Percentiles rank a stretch among this genome's conserved stretches.
Conservation (phyloP, 2,797 vertebrate species). For the Oophaga sylvatica region DNA sequence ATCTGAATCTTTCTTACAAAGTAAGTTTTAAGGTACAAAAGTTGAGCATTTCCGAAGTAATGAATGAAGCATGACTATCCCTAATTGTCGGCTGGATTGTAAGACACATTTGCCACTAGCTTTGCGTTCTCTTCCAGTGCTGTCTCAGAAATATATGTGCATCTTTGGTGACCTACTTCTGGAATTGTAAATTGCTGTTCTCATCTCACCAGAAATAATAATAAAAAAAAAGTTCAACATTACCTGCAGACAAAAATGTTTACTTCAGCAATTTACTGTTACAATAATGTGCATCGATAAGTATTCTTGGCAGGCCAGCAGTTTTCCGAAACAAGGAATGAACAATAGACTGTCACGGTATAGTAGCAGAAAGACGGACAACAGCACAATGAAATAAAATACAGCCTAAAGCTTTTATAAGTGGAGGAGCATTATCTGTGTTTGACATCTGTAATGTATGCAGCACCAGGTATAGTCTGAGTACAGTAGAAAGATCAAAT, state of each 20-base stretch:
- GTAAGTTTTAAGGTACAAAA: background rate
- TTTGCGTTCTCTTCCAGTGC: slow-evolving; percentile 18
- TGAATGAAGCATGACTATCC: slow-evolving; percentile 8
- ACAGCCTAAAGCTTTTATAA: slow-evolving; percentile 23
- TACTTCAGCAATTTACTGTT: slow-evolving; percentile 31
- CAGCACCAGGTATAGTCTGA: background rate
- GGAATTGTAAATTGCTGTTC: slow-evolving; percentile 29
- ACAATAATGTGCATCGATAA: background rate
- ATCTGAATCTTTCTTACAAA: background rate
- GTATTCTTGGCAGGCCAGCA: rapidly evolving
- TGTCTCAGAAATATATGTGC: slow-evolving; percentile 42
- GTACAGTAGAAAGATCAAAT: background rate
- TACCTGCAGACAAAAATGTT: slow-evolving; percentile 42
- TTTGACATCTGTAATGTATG: slow-evolving; percentile 27
- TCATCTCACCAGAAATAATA: slow-evolving; percentile 3
- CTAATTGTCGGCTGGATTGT: slow-evolving; percentile 21
- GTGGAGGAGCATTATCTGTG: slow-evolving; percentile 17
- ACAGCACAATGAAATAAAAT: slow-evolving; percentile 7
- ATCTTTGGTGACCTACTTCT: slow-evolving; percentile 45
- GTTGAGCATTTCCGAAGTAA: slow-evolving; percentile 3
- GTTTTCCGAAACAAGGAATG: slow-evolving; percentile 40
- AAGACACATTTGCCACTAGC: slow-evolving; percentile 14
- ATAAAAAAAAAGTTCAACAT: slow-evolving; percentile 28
- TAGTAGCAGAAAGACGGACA: slow-evolving; percentile 20
- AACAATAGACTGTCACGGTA: slow-evolving; percentile 17